These are phyloP conservation scores for Myopa tessellatipennis DNA, from an alignment of 2,888 invertebrate genomes.

Conservation along the genomic window DNA sequence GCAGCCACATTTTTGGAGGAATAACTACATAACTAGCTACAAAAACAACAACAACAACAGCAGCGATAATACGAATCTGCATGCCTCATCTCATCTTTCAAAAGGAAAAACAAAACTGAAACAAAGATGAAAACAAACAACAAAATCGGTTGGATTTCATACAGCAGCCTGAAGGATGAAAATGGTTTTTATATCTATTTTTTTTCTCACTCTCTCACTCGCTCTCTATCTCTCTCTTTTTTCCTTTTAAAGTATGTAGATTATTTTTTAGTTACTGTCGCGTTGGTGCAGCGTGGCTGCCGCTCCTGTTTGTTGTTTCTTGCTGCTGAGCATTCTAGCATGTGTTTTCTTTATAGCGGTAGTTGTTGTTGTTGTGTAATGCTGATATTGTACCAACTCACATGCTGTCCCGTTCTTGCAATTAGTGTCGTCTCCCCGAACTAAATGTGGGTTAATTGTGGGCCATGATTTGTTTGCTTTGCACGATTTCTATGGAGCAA, in stretches of 20 bases:
- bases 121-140: background rate
- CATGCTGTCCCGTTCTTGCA: background rate
- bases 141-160: background rate
- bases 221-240: too few species aligned
- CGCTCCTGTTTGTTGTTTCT: background rate
- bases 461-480: constrained; percentile 9
- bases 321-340: constrained; percentile 3
- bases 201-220: background rate
- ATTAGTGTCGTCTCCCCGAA: background rate
- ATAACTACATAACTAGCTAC: background rate
- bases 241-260: too few species aligned
- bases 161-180: background rate
- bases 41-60: background rate
- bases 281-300: background rate
- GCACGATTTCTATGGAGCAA: background rate
- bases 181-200: background rate
- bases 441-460: constrained; percentile 24
- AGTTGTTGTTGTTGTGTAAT: background rate
- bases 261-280: background rate
- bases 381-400: constrained; percentile 1
- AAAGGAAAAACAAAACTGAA: too few species aligned
- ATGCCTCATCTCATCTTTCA: too few species aligned
- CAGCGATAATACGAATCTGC: background rate
- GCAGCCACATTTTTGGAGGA: constrained; percentile 9
- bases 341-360: too few species aligned